Base-by-base conservation (phyloP, 1,140 invertebrate genomes). In the Mercenaria mercenaria region DNA sequence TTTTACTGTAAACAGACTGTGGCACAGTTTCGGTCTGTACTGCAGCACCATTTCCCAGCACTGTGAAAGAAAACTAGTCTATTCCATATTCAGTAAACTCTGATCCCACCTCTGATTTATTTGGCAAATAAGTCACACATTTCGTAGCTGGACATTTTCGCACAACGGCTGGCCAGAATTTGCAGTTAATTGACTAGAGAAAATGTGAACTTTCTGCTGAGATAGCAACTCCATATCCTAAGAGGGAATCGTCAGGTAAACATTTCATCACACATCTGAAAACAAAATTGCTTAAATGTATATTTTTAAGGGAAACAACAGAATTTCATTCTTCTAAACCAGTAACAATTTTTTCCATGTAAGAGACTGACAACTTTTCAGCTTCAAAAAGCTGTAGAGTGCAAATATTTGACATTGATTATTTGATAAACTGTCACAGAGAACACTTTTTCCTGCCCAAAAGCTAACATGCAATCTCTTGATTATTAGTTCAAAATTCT, bases 21-120 rank as follows among this genome's bases (percentile, higher is more conserved):
- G 96, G 96, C 88, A 97, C 91, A 74, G 95, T 94, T 20, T 96
- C 94, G 15, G 97, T 92, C 95, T 97, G 96, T 88, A 97, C 95
- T 80, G 92, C 29, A 26, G 80, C 92, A n/a, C 92, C 89, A 32
- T 67, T 93, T 43, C 61, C 64, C 3, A 82, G 61, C 6, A 95
- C 72, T 15, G 90, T 89, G 37, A 93, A 76, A 32, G 92, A 92
- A 13, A 37, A 61, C 69, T 91, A 91, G 74, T 94, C 92, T 52
- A 95, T 91, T 20, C 92, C 91, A 56, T 92, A 85, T 2, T 91
- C 59, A 0, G 20, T n/a, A 8, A 92, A 90, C 43, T 15, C 76
- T 18, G 84, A 32, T 4, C 10, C 67, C 32, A 82, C 6, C 34
- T 64, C 32, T 23, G 20, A 37, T 11, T 50, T 29, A 74, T 26